Evolutionary conservation across 2,888 invertebrate species (phyloP).

Genomic region (Branchipolynoe longqiensis): DNA sequence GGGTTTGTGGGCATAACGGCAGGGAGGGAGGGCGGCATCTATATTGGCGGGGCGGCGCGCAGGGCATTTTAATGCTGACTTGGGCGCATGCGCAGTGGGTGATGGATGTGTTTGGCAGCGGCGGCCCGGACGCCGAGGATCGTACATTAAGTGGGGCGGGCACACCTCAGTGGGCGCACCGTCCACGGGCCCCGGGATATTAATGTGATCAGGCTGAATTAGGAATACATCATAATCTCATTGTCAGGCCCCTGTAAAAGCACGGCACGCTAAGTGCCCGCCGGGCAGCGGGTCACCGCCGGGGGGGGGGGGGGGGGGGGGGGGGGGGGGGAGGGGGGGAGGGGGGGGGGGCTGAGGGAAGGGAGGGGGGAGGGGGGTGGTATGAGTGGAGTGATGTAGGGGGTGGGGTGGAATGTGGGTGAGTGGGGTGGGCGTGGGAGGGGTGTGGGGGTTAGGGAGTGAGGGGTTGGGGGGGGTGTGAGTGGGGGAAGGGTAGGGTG

Average conservation of each 20-base stretch:
- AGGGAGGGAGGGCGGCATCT: too few species aligned
- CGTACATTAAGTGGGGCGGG: slow-evolving; percentile 43
- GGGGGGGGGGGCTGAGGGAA: neutral
- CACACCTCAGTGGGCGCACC: slow-evolving; percentile 41
- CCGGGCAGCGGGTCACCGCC: neutral
- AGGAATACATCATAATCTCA: slow-evolving; percentile 58
- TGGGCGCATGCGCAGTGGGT: neutral
- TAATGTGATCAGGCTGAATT: slow-evolving; percentile 55
- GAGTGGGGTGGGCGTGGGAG: neutral
- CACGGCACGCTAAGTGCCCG: neutral
- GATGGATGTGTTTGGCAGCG: slow-evolving; percentile 16
- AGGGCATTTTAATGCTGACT: too few species aligned
- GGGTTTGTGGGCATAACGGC: too few species aligned
- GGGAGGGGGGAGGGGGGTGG: neutral
- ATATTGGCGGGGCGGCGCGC: too few species aligned
- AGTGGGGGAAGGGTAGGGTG: neutral
- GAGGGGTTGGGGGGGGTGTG: neutral
- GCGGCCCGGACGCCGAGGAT: slow-evolving; percentile 31
- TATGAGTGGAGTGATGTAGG: neutral
- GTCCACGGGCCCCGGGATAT: slow-evolving; percentile 46
- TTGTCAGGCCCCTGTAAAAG: slow-evolving; percentile 16
- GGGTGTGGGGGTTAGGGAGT: neutral
- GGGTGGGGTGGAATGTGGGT: neutral
- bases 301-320: neutral
- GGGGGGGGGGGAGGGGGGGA: neutral